Conservation (phyloP, 2,888 invertebrate species). For the Cheilosia scutellata region DNA sequence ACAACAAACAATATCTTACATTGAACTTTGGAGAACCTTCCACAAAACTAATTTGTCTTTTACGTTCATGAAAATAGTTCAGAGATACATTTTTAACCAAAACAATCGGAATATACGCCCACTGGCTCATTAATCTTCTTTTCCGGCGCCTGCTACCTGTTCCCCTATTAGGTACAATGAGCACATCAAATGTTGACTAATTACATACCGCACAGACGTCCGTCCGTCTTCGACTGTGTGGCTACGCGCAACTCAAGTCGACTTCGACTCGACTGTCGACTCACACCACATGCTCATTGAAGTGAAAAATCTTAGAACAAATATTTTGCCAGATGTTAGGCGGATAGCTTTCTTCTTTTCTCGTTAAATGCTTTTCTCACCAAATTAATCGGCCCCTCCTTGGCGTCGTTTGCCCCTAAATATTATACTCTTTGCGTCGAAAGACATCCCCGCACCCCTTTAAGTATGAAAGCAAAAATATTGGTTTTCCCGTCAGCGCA, state of each 20-base stretch:
- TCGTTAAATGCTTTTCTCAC: neutral
- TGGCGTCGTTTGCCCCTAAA: neutral
- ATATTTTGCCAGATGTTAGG: constrained; percentile 27
- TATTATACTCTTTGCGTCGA: neutral
- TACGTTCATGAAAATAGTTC: constrained; percentile 8
- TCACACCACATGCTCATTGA: neutral
- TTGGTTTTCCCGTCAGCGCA: constrained; percentile 32
- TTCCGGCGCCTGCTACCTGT: constrained; percentile 5
- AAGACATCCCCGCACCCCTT: neutral
- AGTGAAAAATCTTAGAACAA: constrained; percentile 27
- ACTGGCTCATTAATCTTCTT: constrained; percentile 33
- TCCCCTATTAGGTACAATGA: constrained; percentile 1
- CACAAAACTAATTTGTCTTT: constrained; percentile 34
- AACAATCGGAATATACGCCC: constrained; percentile 17
- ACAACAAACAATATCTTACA: constrained; percentile 10
- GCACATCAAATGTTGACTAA: constrained; percentile 28
- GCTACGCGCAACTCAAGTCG: neutral
- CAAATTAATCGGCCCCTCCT: neutral
- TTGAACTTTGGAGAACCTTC: constrained; percentile 17
- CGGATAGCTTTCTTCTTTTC: neutral
- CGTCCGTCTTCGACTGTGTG: neutral
- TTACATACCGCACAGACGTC: neutral
- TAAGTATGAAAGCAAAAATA: constrained; percentile 21
- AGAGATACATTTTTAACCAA: constrained; percentile 9
- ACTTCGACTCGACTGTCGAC: neutral